Evolutionary conservation across 2,888 invertebrate genomes (phyloP), one percentile per base, ranked within the genome.

Genomic region (Agapostemon virescens): DNA sequence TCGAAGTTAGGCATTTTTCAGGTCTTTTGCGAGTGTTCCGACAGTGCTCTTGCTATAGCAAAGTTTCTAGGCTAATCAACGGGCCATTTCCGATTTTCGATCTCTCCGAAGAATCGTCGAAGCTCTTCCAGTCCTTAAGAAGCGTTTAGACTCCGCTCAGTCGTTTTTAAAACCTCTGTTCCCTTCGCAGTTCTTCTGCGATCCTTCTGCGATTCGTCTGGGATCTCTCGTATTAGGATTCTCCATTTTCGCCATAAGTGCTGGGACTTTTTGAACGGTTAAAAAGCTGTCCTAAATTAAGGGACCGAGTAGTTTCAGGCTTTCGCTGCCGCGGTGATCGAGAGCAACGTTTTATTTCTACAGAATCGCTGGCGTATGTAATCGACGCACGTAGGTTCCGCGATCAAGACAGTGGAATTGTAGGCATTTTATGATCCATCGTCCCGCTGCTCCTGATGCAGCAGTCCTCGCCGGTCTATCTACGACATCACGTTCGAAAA

Each of bases 401-500:
- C 26, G 55, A 55, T 55, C 55, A 26, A 26, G 55, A 6, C 55
- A 23, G 26, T 55, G 55, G 26, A 26, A 26, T 55, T 55, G 26
- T 55, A 6, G 55, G 26, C 55, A 26, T 55, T 55, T 55, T 55
- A 55, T 55, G 55, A 70, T n/a, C 42, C n/a, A n/a, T 13, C 42
- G 58, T 40, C n/a, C 7, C n/a, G 7, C 40, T 36, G 30, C 55
- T 13, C 13, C 40, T 13, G 20, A 33, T n/a, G n/a, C 33, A 36
- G 17, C n/a, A 33, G 26, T 30, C 33, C 20, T 61, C 61, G 1
- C 45, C 45, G 23, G 42, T 61, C 70, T 61, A 61, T 71, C 63
- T 71, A 71, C 61, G 71, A 71, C 63, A 52, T 71, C 72, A 64
- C 79, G 68, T 78, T 72, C 36, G 42, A 6, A 36, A 42, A 20